Evolutionary conservation across 1,140 invertebrate genomes (phyloP), one percentile per base, ranked within the genome.

Genomic region (Pseudachorutes palmiensis): DNA sequence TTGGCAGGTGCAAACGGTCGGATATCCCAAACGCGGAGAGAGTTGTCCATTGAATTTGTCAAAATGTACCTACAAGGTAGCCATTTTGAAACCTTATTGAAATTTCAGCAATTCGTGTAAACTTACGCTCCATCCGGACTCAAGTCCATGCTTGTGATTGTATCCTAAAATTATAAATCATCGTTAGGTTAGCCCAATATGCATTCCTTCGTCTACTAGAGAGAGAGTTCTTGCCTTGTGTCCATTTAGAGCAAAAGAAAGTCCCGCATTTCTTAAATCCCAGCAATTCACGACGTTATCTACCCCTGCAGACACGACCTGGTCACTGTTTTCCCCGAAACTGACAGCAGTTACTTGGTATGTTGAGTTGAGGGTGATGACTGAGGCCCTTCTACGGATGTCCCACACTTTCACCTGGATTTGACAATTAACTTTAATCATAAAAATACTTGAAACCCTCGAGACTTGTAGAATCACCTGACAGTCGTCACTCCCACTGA

Each of bases 231-330:
- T n/a, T n/a, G n/a, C n/a, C 0, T 88, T 88, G 75, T 99, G 95
- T 82, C 79, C 91, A 74, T 87, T 84, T 75, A 99, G 82, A 74
- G 85, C 86, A 76, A 96, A 94, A 0, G 94, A 77, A 33, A 96
- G 79, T 64, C 88, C 86, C 77, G 93, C 92, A 77, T 92, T 97
- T 59, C 97, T 82, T 26, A 98, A 81, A 79, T 99, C 97, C 96
- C 96, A 99, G 1, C 97, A 80, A 84, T 98, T 98, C 2, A 99
- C 86, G 66, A 96, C 90, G 80, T 99, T 99, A 78, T 99, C 97
- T 59, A 99, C 92, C 2, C 97, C 97, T 45, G 89, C 94, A 57
- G 88, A 88, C 82, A 88, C 80, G 41, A 88, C 79, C 80, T 96
- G 92, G 76, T 99, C 95, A 0, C 92, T 86, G 9, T 92, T 97